Evolutionary conservation across 2,797 vertebrate species (phyloP), one percentile per base, ranked within the genome.

Genomic region (Poeciliopsis turneri): DNA sequence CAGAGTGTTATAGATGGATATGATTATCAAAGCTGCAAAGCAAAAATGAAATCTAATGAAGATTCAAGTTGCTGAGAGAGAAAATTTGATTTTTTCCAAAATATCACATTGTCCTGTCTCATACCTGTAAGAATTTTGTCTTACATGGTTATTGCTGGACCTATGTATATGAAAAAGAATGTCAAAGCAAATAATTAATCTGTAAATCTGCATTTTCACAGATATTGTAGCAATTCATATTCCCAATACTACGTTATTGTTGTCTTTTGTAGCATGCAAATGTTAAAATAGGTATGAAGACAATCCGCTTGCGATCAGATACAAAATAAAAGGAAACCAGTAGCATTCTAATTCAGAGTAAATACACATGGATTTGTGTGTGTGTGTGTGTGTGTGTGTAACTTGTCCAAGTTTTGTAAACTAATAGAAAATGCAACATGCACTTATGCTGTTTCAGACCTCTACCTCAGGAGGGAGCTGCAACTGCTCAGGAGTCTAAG

Each of bases 381-480:
- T 33, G 33, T 33, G 33, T 36, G 36, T 36, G 36, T 36, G 33
- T 36, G 33, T 36, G 33, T 28, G 30, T 30, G 53, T 9, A n/a
- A 41, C 20, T 75, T 33, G 16, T 70, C 43, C 41, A 43, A 23
- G n/a, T 45, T 43, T 75, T 23, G 70, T 30, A 74, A 41, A 49
- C 64, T 39, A 7, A 45, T 13, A 68, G 64, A 23, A 51, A 30
- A 28, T 43, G n/a, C 57, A 51, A 41, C 33, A 12, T 69, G 43
- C 51, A 82, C 45, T 51, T 66, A 13, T 92, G 92, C 83, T 92
- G 89, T 94, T 93, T 89, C 90, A 78, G 57, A 49, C 78, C 78
- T 70, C 80, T 12, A 80, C 94, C 95, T 95, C 93, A 90, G 91
- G 94, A 91, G 92, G 94, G 94, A 92, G 94, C 93, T 94, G 93